These are phyloP conservation scores for Lutjanus campechanus DNA, from an alignment of 2,797 vertebrate genomes.

Conservation along the genomic window DNA sequence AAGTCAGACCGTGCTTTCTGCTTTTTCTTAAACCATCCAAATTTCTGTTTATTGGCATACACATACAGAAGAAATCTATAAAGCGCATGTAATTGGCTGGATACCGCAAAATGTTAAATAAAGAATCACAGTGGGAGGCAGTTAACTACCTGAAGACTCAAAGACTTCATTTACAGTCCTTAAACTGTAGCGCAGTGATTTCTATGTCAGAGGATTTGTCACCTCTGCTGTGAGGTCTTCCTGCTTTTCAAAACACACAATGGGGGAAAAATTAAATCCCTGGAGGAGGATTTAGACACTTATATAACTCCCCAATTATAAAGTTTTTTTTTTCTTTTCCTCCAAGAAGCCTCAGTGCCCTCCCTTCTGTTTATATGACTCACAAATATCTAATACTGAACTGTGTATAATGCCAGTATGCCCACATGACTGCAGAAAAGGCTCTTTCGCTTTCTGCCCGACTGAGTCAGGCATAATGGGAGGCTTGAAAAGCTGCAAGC, in stretches of 20 bases:
- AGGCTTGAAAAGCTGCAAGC: slow-evolving; percentile 83
- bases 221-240: slow-evolving; percentile 80
- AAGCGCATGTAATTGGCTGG: slow-evolving; percentile 21
- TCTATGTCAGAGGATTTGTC: slow-evolving; percentile 82
- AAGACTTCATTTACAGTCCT: slow-evolving; percentile 67
- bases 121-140: slow-evolving; percentile 66
- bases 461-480: slow-evolving; percentile 86
- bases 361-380: slow-evolving; percentile 88
- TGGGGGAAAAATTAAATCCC: slow-evolving; percentile 82
- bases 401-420: slow-evolving; percentile 84
- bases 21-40: not conserved
- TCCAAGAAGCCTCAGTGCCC: slow-evolving; percentile 80
- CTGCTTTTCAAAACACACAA: slow-evolving; percentile 84
- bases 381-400: slow-evolving; percentile 87
- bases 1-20: not conserved
- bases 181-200: slow-evolving; percentile 66
- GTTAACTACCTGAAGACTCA: slow-evolving; percentile 74
- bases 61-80: not conserved
- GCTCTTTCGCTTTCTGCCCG: slow-evolving; percentile 87
- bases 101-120: slow-evolving; percentile 36
- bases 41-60: not conserved
- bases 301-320: slow-evolving; percentile 90
- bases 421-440: slow-evolving; percentile 86
- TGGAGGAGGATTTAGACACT: slow-evolving; percentile 87
- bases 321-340: slow-evolving; percentile 74